Evolutionary conservation across 2,113 vertebrate genomes (phyloP).

Genomic region (Syngnathus scovelli): DNA sequence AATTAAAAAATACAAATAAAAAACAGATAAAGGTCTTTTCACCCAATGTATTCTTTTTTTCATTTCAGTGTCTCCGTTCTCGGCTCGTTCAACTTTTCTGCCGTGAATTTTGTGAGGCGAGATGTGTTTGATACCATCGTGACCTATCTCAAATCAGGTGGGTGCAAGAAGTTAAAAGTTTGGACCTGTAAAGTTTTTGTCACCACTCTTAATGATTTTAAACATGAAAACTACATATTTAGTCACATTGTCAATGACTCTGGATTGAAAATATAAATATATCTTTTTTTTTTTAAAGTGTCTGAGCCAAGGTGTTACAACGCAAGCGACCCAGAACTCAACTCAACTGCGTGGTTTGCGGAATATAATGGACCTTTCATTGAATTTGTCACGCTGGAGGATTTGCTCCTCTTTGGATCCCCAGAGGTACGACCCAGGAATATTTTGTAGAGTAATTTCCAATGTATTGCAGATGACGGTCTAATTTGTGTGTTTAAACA

Average conservation of each 20-base stretch:
- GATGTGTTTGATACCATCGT: constrained; percentile 63
- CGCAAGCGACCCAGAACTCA: constrained; percentile 46
- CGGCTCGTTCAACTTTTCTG: constrained; percentile 46
- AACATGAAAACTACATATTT: too few relatives aligned
- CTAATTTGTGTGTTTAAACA: background rate
- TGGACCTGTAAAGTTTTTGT: background rate
- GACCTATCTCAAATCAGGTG: constrained; percentile 62
- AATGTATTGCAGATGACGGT: too few relatives aligned
- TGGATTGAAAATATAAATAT: too few relatives aligned
- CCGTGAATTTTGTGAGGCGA: constrained; percentile 29
- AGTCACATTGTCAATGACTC: too few relatives aligned
- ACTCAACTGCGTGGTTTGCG: constrained; percentile 72
- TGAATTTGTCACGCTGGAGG: constrained; percentile 53
- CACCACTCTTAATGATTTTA: too few relatives aligned
- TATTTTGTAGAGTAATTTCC: background rate
- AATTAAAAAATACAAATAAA: background rate
- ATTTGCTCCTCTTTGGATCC: constrained; percentile 55
- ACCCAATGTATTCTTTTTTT: background rate
- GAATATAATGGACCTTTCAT: constrained; percentile 66
- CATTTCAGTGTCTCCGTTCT: constrained; percentile 57
- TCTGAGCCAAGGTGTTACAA: constrained; percentile 61
- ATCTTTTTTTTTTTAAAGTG: constrained; percentile 18
- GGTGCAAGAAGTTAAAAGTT: background rate
- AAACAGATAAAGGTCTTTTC: background rate
- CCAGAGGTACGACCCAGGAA: constrained; percentile 29